phyloP scores from a whole-genome alignment of 2,888 invertebrate genomes.

The Cephalotes varians region DNA sequence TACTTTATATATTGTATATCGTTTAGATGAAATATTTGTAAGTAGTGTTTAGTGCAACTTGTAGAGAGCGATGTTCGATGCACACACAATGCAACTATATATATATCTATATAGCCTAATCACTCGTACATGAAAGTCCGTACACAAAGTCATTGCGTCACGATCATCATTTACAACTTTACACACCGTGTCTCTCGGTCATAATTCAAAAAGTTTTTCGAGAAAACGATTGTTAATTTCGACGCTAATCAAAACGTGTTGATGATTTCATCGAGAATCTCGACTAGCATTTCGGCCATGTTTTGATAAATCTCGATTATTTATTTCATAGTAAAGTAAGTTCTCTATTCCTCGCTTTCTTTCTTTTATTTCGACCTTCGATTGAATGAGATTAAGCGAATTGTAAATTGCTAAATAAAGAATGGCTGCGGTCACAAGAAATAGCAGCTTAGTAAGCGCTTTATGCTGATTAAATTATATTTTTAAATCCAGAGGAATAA shows the following conservation, averaged over 20 bases:
- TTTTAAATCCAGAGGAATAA: no score
- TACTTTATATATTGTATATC: conserved; percentile 57
- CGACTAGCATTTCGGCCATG: not conserved
- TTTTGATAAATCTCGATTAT: not conserved
- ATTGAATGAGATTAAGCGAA: not conserved
- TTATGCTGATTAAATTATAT: no score
- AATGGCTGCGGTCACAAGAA: no score
- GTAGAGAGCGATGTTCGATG: conserved; percentile 76
- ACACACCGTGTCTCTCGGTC: conserved; percentile 32
- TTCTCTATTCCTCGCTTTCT: not conserved
- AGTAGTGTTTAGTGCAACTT: conserved; percentile 76
- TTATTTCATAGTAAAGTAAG: not conserved
- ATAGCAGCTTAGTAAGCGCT: no score
- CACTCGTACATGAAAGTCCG: conserved; percentile 51
- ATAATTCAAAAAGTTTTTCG: not conserved
- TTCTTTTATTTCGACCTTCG: not conserved
- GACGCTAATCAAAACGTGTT: not conserved
- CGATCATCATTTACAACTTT: conserved; percentile 58
- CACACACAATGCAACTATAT: conserved; percentile 72
- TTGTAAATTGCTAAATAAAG: not conserved
- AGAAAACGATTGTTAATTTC: not conserved
- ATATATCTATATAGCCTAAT: conserved; percentile 61
- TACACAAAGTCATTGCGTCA: conserved; percentile 57
- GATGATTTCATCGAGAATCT: not conserved
- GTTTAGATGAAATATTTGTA: conserved; percentile 72